Evolutionary conservation across 2,113 vertebrate species (phyloP).

Genomic region (Phalacrocorax pelagicus): DNA sequence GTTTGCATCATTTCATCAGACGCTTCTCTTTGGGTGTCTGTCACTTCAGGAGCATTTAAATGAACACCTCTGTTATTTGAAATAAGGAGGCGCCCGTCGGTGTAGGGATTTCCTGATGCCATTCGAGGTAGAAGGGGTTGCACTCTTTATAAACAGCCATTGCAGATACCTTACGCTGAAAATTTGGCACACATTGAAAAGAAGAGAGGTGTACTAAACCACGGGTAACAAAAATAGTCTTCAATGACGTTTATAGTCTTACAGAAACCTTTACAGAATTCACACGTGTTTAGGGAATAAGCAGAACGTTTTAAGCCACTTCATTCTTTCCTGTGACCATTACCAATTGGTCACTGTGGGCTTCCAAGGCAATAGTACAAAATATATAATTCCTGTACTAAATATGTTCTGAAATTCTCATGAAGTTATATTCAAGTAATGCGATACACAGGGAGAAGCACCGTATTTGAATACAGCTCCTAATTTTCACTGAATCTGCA

Average conservation of each 20-base stretch:
- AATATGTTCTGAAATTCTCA: constrained; percentile 29
- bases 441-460: background rate
- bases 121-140: background rate
- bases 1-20: background rate
- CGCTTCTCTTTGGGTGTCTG: background rate
- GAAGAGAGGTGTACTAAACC: background rate
- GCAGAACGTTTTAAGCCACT: constrained; percentile 1
- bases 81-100: background rate
- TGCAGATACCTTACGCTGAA: background rate
- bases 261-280: background rate
- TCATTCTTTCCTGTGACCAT: background rate
- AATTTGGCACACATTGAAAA: background rate
- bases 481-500: constrained; percentile 15
- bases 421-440: background rate
- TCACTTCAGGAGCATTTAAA: background rate
- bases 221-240: background rate
- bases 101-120: background rate
- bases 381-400: background rate
- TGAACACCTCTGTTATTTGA: background rate
- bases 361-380: background rate
- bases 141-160: background rate
- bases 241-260: background rate
- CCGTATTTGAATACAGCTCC: constrained; percentile 33
- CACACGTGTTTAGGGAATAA: constrained; percentile 24
- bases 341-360: background rate